Evolutionary conservation across 2,113 vertebrate genomes (phyloP).

Genomic region (Atlantisia rogersi): DNA sequence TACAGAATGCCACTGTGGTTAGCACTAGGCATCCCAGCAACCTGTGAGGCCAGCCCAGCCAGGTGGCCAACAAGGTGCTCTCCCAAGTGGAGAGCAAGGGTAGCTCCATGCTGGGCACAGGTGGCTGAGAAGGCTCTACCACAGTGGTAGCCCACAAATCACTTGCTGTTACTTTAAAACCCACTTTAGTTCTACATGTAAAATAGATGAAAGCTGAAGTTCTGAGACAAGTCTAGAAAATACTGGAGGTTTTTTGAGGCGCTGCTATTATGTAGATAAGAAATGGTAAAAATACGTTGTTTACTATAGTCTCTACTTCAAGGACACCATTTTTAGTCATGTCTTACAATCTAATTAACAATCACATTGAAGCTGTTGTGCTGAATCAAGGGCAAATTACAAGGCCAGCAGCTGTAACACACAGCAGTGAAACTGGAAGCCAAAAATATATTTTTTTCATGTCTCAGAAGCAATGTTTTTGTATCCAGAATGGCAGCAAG

Average conservation of each 20-base stretch:
- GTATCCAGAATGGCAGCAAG: background rate
- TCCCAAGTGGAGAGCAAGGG: background rate
- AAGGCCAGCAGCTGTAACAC: background rate
- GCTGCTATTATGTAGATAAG: background rate
- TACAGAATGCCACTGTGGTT: background rate
- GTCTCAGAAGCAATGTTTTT: background rate
- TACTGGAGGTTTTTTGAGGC: background rate
- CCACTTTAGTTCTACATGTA: background rate
- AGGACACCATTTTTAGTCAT: background rate
- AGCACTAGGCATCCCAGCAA: background rate
- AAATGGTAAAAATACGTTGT: background rate
- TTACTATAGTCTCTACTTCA: conserved; percentile 17
- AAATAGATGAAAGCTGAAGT: background rate
- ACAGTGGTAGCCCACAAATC: background rate
- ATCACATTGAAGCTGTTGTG: background rate
- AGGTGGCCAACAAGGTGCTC: background rate
- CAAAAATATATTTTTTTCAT: background rate
- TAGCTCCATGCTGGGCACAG: background rate
- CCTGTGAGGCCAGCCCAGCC: rapidly evolving
- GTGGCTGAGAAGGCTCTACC: background rate
- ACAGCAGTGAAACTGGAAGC: background rate
- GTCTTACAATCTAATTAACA: background rate
- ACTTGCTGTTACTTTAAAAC: background rate
- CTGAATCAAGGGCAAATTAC: background rate
- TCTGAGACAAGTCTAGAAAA: background rate